phyloP scores from a whole-genome alignment of 2,113 vertebrate species.

The Quiscalus mexicanus region DNA sequence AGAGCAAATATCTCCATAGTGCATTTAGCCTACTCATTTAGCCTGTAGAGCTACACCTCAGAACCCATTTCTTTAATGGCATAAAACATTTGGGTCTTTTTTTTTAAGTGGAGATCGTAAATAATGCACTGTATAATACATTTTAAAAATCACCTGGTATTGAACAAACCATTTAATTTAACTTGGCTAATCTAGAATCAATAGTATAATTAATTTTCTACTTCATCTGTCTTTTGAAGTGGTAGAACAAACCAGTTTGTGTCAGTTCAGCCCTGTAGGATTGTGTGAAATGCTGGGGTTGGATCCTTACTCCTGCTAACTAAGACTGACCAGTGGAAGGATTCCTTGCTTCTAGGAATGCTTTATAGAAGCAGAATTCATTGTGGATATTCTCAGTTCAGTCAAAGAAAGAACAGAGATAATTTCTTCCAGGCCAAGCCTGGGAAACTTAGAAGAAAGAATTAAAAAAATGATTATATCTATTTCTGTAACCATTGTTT shows the following conservation, averaged over 20 bases:
- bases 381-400: no score
- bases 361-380: not conserved
- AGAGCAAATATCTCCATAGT: not conserved
- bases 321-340: not conserved
- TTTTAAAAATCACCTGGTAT: not conserved
- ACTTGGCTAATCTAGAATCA: slow-evolving; percentile 1
- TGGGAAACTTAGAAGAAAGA: no score
- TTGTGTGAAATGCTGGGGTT: not conserved
- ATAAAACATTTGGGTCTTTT: not conserved
- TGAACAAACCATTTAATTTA: slow-evolving; percentile 13
- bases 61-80: not conserved
- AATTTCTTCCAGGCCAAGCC: no score
- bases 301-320: not conserved
- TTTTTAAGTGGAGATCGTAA: not conserved
- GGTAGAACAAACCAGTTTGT: not conserved
- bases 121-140: not conserved
- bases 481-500: no score
- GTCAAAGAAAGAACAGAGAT: no score
- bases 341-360: not conserved
- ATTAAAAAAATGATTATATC: no score
- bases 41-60: not conserved
- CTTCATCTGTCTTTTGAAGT: slow-evolving; percentile 7
- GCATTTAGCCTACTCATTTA: not conserved
- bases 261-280: not conserved
- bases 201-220: slow-evolving; percentile 21